Evolutionary conservation across 2,113 vertebrate species (phyloP).

Genomic region (Campylomormyrus numenius): DNA sequence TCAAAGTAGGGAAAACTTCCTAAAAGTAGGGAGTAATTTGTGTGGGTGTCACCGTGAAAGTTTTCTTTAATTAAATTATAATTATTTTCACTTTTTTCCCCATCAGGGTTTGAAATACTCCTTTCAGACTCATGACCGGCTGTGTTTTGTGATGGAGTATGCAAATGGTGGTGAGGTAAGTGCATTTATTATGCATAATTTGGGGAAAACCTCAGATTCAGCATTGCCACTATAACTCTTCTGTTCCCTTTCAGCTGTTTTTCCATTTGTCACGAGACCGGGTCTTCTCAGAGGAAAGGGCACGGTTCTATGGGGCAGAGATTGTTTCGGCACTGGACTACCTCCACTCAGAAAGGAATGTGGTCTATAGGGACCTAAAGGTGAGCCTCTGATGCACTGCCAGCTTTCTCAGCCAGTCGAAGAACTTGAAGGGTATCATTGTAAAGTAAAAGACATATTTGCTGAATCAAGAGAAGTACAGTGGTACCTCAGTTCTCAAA

Average conservation of each 20-base stretch:
- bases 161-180: slow-evolving; percentile 93
- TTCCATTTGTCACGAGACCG: not conserved
- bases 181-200: not conserved
- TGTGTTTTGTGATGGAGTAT: slow-evolving; percentile 98
- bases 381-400: slow-evolving; percentile 42
- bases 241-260: not conserved
- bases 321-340: not conserved
- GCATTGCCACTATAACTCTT: not conserved
- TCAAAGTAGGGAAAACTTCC: not conserved
- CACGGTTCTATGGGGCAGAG: not conserved
- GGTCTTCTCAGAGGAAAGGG: not conserved
- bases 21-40: not conserved
- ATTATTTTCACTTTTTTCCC: slow-evolving; percentile 25
- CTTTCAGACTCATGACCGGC: slow-evolving; percentile 91
- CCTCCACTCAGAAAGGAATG: slow-evolving; percentile 42
- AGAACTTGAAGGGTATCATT: not conserved
- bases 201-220: not conserved
- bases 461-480: not conserved
- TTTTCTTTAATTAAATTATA: not conserved
- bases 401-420: not conserved
- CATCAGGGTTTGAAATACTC: slow-evolving; percentile 88
- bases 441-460: not conserved
- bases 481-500: too few species aligned
- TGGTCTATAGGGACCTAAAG: slow-evolving; percentile 93
- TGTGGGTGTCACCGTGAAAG: not conserved